Evolutionary conservation across 2,797 vertebrate genomes (phyloP).

Genomic region (Xiphophorus birchmanni): DNA sequence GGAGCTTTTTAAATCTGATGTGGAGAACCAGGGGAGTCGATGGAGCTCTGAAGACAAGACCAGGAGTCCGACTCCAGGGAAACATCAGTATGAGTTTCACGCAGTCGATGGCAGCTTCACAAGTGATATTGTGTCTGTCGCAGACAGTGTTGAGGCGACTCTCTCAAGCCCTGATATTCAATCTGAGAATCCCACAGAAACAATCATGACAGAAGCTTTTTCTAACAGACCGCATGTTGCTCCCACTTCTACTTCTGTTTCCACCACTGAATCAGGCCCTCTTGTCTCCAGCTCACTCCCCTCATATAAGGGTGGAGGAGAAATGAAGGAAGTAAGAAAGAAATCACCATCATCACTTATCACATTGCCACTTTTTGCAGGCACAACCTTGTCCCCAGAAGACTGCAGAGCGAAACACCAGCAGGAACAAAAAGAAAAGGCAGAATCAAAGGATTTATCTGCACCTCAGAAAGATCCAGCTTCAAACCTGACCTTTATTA

Average conservation of each 20-base stretch:
- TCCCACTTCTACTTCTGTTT: conserved; percentile 14
- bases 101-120: conserved; percentile 5
- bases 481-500: conserved; percentile 9
- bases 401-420: conserved; percentile 3
- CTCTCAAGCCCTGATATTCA: conserved; percentile 14
- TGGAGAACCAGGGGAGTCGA: not conserved
- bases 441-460: conserved; percentile 6
- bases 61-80: not conserved
- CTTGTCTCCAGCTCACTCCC: not conserved
- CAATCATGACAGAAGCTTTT: conserved; percentile 11
- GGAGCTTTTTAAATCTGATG: conserved; percentile 21
- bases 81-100: conserved; percentile 1
- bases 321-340: not conserved
- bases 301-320: conserved; percentile 11
- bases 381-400: not conserved
- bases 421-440: not conserved
- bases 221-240: conserved; percentile 18
- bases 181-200: conserved; percentile 33
- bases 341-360: not conserved
- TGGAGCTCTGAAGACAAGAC: conserved; percentile 15
- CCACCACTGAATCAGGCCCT: conserved; percentile 17
- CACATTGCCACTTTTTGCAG: conserved; percentile 16
- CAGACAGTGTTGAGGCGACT: conserved; percentile 16
- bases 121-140: not conserved
- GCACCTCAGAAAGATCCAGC: not conserved